Percentiles rank a stretch among this genome's conserved stretches.
phyloP scores from a whole-genome alignment of 1,140 invertebrate genomes.

The Sycophila sp. region DNA sequence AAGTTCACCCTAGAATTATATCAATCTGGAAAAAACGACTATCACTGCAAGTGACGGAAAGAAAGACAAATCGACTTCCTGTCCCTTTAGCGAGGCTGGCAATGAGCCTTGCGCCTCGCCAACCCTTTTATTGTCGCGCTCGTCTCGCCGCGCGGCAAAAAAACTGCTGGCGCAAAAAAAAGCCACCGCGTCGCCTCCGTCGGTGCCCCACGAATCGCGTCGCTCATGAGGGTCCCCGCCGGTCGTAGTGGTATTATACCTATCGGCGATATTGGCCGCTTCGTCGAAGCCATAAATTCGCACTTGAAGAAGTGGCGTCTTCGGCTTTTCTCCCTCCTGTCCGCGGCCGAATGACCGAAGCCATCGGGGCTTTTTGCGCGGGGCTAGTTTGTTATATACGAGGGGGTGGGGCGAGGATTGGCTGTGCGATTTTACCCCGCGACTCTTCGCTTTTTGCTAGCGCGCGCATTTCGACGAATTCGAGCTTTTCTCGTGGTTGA shows the following conservation, averaged over 20 bases:
- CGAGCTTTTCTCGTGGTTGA: too few relatives aligned
- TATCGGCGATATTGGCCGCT: background rate
- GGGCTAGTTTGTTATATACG: too few relatives aligned
- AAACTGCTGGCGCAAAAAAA: background rate
- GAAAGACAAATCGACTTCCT: background rate
- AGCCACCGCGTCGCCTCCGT: too few relatives aligned
- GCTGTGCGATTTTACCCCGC: too few relatives aligned
- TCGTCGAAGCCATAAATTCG: slow-evolving; percentile 8
- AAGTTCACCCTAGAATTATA: too few relatives aligned
- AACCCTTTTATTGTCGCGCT: slow-evolving; percentile 35
- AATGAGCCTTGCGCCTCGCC: background rate
- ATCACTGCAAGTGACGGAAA: background rate
- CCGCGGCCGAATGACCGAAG: too few relatives aligned
- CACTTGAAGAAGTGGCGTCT: background rate
- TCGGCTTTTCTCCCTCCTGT: background rate
- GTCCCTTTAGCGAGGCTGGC: background rate
- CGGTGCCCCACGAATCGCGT: background rate
- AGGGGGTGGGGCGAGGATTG: too few relatives aligned
- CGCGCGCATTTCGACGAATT: too few relatives aligned
- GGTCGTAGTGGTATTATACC: too few relatives aligned
- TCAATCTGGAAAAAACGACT: background rate
- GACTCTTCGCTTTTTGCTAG: too few relatives aligned
- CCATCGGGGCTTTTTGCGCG: too few relatives aligned
- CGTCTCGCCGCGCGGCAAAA: slow-evolving; percentile 6
- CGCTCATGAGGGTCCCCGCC: too few relatives aligned